A percentile compares a stretch with the other conserved stretches of the same genome.
Evolutionary conservation across 2,888 invertebrate genomes (phyloP).

Genomic region (Drosophila rellima): DNA sequence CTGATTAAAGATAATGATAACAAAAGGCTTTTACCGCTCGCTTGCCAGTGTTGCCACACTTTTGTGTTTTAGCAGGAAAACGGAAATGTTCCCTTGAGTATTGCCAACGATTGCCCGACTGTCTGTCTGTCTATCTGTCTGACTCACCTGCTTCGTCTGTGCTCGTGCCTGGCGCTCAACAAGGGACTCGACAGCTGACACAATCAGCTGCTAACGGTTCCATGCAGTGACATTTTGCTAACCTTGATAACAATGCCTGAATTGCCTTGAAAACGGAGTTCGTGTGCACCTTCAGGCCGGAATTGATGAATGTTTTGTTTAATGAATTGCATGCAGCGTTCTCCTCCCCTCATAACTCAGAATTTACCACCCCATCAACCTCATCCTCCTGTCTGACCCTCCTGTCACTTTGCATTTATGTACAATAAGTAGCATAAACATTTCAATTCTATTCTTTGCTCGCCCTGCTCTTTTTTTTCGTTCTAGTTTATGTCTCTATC

Average conservation of each 20-base stretch:
- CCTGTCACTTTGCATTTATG: background rate
- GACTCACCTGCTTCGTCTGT: constrained; percentile 17
- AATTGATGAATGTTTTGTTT: constrained; percentile 57
- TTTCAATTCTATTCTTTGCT: constrained; percentile 18
- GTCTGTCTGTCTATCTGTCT: constrained; percentile 8
- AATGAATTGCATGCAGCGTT: constrained; percentile 41
- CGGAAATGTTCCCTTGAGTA: constrained; percentile 32
- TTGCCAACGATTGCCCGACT: constrained; percentile 6
- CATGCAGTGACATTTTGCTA: constrained; percentile 57
- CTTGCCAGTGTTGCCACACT: constrained; percentile 9
- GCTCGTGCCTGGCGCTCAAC: constrained; percentile 38
- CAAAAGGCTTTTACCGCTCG: background rate
- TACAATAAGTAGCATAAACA: background rate
- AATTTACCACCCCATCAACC: background rate
- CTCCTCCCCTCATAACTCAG: constrained; percentile 1
- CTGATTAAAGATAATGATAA: background rate
- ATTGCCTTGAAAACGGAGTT: constrained; percentile 6
- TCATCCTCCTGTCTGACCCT: constrained; percentile 1
- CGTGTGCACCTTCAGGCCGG: constrained; percentile 42
- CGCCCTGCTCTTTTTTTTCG: constrained; percentile 20
- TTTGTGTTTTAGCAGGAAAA: constrained; percentile 14
- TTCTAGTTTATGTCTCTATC: constrained; percentile 20
- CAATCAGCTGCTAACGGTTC: constrained; percentile 37
- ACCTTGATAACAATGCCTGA: constrained; percentile 53
- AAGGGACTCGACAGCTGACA: constrained; percentile 39